Evolutionary conservation across 2,113 vertebrate species (phyloP).

Genomic region (Suricata suricatta): DNA sequence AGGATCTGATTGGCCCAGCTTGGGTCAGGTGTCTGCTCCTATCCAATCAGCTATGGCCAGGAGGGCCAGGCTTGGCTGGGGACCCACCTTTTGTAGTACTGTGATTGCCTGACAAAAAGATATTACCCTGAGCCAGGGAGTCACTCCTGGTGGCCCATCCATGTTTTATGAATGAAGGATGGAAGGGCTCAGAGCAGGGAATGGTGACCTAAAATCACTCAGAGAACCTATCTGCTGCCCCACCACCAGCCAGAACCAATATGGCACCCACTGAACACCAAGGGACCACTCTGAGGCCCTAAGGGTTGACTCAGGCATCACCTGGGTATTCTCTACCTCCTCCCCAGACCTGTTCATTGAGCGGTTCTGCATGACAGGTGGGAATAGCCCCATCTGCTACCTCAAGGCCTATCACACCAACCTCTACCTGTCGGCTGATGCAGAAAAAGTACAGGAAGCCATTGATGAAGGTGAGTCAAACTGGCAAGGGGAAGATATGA

Average conservation of each 20-base stretch:
- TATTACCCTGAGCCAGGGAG: not conserved
- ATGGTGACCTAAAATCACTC: not conserved
- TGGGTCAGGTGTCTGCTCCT: not conserved
- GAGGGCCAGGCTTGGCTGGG: not conserved
- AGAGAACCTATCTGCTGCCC: too few species aligned
- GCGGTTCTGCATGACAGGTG: constrained; percentile 97
- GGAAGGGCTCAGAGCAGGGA: not conserved
- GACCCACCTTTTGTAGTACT: not conserved
- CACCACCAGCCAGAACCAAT: not conserved
- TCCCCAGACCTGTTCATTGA: constrained; percentile 93
- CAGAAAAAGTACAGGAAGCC: constrained; percentile 93
- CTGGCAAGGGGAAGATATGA: not conserved
- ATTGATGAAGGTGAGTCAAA: constrained; percentile 92
- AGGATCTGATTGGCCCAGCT: not conserved
- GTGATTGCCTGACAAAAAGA: not conserved
- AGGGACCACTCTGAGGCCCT: not conserved
- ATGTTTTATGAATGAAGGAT: not conserved
- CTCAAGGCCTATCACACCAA: constrained; percentile 97
- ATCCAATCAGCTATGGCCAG: not conserved
- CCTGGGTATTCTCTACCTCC: not conserved
- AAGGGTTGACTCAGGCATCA: not conserved
- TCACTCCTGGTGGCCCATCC: not conserved
- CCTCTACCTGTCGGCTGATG: constrained; percentile 95
- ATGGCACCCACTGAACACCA: not conserved
- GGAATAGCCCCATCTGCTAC: constrained; percentile 96